Percentiles rank a stretch among this genome's conserved stretches.
phyloP scores from a whole-genome alignment of 2,888 invertebrate genomes.

The Antitype chi region DNA sequence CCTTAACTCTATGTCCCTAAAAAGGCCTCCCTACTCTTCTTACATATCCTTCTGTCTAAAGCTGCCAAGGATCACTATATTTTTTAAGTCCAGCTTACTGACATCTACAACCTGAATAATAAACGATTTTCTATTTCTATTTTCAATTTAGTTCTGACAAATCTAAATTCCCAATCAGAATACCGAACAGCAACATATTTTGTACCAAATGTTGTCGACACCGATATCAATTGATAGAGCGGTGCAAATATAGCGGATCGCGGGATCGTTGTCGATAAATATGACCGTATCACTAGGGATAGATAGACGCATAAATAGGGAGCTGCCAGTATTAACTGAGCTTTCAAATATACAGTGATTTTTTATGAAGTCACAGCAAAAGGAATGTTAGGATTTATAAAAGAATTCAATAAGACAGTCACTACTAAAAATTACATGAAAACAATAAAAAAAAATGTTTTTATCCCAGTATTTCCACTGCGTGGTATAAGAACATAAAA shows the following conservation, averaged over 20 bases:
- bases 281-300: slow-evolving; percentile 45
- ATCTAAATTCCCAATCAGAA: slow-evolving; percentile 21
- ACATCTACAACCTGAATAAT: too few species aligned
- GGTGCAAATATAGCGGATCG: slow-evolving; percentile 40
- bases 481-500: neutral
- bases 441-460: neutral
- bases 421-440: neutral
- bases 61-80: too few species aligned
- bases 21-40: too few species aligned
- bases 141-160: neutral
- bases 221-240: slow-evolving; percentile 51
- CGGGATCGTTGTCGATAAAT: slow-evolving; percentile 51
- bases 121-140: too few species aligned
- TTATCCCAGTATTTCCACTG: neutral
- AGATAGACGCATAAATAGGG: slow-evolving; percentile 31
- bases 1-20: too few species aligned
- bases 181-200: slow-evolving; percentile 34
- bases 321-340: slow-evolving; percentile 38
- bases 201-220: slow-evolving; percentile 35
- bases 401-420: neutral
- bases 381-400: neutral
- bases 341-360: slow-evolving; percentile 12
- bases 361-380: slow-evolving; percentile 2
- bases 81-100: too few species aligned
- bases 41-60: too few species aligned